phyloP scores from a whole-genome alignment of 2,888 invertebrate genomes.

The Sepioteuthis lessoniana region DNA sequence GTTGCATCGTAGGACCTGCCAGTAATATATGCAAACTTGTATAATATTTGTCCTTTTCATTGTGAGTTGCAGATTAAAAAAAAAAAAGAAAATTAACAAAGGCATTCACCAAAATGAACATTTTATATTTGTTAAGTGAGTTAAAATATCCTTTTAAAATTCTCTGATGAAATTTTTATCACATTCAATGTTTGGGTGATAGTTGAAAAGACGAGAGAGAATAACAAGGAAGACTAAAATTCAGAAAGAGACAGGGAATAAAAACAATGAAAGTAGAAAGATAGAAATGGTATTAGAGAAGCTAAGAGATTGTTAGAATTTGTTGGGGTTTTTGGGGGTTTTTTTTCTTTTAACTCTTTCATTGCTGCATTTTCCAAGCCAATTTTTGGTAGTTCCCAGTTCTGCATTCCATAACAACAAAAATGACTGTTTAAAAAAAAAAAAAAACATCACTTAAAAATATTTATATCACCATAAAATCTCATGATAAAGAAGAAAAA shows the following conservation, averaged over 20 bases:
- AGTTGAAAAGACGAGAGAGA: background rate
- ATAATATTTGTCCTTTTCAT: background rate
- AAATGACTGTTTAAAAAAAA: too few relatives aligned
- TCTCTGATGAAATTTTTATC: background rate
- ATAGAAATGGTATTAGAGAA: background rate
- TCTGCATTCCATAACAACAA: too few relatives aligned
- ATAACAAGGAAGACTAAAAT: background rate
- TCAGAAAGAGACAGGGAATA: background rate
- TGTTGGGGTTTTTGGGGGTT: too few relatives aligned
- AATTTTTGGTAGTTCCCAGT: too few relatives aligned
- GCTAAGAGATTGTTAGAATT: background rate
- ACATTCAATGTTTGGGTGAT: background rate
- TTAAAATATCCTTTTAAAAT: slow-evolving; percentile 9
- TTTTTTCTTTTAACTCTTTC: too few relatives aligned
- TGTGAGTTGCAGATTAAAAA: background rate
- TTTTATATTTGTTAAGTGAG: slow-evolving; percentile 16
- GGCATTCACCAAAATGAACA: background rate
- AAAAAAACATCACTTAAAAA: too few relatives aligned
- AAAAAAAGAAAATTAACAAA: background rate
- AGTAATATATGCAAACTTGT: slow-evolving; percentile 33
- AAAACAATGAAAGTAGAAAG: background rate
- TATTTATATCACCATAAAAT: too few relatives aligned
- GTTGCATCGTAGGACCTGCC: background rate
- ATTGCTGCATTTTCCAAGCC: too few relatives aligned
- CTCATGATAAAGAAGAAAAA: too few relatives aligned